Evolutionary conservation across 2,113 vertebrate species (phyloP).

Genomic region (Nerophis lumbriciformis): DNA sequence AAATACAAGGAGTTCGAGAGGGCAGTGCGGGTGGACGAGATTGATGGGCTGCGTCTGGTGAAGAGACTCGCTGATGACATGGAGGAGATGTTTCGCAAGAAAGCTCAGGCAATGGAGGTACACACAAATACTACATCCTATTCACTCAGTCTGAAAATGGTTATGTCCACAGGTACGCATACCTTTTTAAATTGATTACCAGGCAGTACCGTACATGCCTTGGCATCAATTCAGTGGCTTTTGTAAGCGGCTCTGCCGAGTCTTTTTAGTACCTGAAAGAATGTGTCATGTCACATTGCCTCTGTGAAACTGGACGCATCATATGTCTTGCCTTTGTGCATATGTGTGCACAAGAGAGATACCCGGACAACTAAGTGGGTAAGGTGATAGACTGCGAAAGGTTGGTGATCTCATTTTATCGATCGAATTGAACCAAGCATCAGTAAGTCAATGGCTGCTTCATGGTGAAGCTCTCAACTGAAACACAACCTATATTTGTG

Average conservation of each 20-base stretch:
- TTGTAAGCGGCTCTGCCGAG: not conserved
- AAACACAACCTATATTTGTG: not conserved
- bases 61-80: constrained; percentile 93
- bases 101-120: constrained; percentile 91
- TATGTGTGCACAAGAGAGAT: constrained; percentile 22
- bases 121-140: not conserved
- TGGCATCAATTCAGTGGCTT: not conserved
- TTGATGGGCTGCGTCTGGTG: constrained; percentile 91
- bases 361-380: constrained; percentile 1
- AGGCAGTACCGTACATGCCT: not conserved
- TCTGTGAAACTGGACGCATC: constrained; percentile 29
- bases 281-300: constrained; percentile 25
- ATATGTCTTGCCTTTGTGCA: not conserved
- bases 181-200: too few relatives aligned
- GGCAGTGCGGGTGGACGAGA: constrained; percentile 89
- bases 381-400: constrained; percentile 19
- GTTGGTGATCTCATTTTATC: constrained; percentile 26
- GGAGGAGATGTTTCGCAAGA: constrained; percentile 99
- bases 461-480: not conserved
- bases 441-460: constrained; percentile 14
- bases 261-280: constrained; percentile 17
- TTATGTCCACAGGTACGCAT: too few relatives aligned
- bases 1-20: constrained; percentile 98
- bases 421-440: constrained; percentile 18
- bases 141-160: not conserved